phyloP scores from a whole-genome alignment of 2,797 vertebrate species.

The Erethizon dorsatum region DNA sequence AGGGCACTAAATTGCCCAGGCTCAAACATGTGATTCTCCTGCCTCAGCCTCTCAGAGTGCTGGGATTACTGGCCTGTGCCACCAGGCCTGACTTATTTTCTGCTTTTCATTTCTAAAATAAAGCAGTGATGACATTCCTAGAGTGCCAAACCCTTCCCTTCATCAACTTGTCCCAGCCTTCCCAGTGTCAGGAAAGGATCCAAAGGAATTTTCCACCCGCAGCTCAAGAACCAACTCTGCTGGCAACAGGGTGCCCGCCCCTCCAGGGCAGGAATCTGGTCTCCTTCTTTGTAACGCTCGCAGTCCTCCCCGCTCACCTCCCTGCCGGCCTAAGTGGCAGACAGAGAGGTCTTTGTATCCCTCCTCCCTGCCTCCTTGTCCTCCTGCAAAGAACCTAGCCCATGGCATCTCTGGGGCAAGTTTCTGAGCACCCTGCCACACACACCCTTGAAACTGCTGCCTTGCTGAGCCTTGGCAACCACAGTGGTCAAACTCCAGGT shows the following conservation, averaged over 20 bases:
- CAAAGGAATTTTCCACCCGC: constrained; percentile 59
- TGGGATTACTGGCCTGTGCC: not conserved
- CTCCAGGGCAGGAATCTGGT: not conserved
- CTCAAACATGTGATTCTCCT: not conserved
- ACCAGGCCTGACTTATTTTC: not conserved
- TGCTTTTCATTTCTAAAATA: constrained; percentile 55
- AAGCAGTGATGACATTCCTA: not conserved
- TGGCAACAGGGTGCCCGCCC: not conserved
- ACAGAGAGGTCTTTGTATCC: constrained; percentile 71
- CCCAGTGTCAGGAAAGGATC: not conserved
- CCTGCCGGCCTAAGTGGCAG: not conserved
- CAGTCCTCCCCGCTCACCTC: not conserved
- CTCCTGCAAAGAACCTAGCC: constrained; percentile 26
- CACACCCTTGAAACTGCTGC: not conserved
- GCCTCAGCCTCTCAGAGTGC: not conserved
- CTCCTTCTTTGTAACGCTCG: not conserved
- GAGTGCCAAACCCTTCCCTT: not conserved
- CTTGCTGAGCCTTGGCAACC: not conserved
- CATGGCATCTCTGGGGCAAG: not conserved
- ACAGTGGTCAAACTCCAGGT: not conserved
- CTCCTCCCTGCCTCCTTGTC: not conserved
- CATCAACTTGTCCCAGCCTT: not conserved
- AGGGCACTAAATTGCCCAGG: not conserved
- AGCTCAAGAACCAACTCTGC: not conserved
- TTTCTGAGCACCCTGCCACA: not conserved